These are phyloP conservation scores for Cryptoblepharus egeriae DNA, from an alignment of 2,797 vertebrate genomes.

Conservation along the genomic window DNA sequence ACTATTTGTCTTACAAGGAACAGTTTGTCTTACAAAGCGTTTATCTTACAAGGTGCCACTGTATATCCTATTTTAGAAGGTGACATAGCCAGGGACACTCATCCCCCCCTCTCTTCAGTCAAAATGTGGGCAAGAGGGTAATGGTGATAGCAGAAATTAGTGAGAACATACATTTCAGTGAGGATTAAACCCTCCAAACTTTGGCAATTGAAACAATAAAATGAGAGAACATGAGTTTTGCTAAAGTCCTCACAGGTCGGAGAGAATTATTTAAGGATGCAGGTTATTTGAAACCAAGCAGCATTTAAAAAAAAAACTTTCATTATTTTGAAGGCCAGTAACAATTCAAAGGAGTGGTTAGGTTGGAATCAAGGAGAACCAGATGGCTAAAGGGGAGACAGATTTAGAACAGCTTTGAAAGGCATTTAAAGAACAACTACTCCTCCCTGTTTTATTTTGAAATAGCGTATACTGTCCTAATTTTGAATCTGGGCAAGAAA, in stretches of 20 bases:
- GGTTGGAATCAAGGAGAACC: conserved; percentile 37
- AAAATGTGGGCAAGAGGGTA: neutral
- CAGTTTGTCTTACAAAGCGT: too few species aligned
- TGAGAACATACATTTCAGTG: fast-evolving
- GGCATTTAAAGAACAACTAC: neutral
- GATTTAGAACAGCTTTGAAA: conserved; percentile 54
- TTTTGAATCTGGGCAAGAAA: conserved; percentile 21
- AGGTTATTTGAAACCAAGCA: fast-evolving
- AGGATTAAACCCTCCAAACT: conserved; percentile 19
- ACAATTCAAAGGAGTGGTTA: conserved; percentile 25
- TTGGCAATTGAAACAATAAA: conserved; percentile 32
- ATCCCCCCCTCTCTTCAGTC: neutral
- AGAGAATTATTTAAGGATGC: too few species aligned
- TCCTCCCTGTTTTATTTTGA: conserved; percentile 41
- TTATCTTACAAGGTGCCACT: too few species aligned
- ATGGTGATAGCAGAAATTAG: neutral
- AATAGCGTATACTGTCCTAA: conserved; percentile 38
- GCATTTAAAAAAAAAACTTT: neutral
- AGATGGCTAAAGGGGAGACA: conserved; percentile 28
- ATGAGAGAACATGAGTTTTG: conserved; percentile 19
- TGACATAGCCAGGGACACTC: neutral
- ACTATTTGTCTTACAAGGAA: too few species aligned
- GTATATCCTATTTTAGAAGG: neutral
- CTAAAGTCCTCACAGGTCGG: conserved; percentile 27
- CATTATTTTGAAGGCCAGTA: neutral